Evolutionary conservation across 2,797 vertebrate species (phyloP).

Genomic region (Lagocephalus sceleratus): DNA sequence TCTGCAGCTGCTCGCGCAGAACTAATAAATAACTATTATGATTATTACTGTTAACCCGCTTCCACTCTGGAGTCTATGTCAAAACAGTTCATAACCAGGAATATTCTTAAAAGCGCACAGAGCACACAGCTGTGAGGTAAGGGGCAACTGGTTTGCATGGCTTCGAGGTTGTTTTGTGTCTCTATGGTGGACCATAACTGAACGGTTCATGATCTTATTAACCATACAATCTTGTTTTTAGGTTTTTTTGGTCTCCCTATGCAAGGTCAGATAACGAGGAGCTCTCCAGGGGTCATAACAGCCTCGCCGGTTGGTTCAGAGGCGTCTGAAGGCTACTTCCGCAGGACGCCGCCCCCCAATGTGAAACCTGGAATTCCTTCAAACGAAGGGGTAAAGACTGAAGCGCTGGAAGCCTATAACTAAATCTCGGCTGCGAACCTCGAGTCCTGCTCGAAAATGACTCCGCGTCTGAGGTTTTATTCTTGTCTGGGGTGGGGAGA

Average conservation of each 20-base stretch:
- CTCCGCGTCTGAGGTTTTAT: conserved; percentile 28
- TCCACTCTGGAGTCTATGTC: too few relatives aligned
- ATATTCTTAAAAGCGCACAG: background rate
- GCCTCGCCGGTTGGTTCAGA: conserved; percentile 36
- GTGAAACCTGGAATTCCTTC: conserved; percentile 52
- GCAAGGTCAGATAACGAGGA: conserved; percentile 43
- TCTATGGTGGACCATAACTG: background rate
- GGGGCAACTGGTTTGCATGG: background rate
- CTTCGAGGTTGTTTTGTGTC: background rate
- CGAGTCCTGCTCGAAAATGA: conserved; percentile 49
- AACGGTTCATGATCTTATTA: background rate
- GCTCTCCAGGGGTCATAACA: conserved; percentile 31
- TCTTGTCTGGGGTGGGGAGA: conserved; percentile 35
- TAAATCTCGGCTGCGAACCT: conserved; percentile 49
- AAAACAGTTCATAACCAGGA: too few relatives aligned
- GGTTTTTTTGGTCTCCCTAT: conserved; percentile 41
- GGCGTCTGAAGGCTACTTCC: conserved; percentile 14
- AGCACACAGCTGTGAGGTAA: background rate
- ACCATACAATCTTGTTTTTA: conserved; percentile 29
- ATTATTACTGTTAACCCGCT: too few relatives aligned
- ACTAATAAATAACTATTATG: too few relatives aligned
- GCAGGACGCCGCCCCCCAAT: conserved; percentile 4
- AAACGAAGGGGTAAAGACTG: conserved; percentile 40
- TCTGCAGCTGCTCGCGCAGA: too few relatives aligned
- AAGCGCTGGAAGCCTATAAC: conserved; percentile 32